These are phyloP conservation scores for Sebastes glaucus DNA, from an alignment of 2,797 vertebrate genomes.

Conservation along the genomic window DNA sequence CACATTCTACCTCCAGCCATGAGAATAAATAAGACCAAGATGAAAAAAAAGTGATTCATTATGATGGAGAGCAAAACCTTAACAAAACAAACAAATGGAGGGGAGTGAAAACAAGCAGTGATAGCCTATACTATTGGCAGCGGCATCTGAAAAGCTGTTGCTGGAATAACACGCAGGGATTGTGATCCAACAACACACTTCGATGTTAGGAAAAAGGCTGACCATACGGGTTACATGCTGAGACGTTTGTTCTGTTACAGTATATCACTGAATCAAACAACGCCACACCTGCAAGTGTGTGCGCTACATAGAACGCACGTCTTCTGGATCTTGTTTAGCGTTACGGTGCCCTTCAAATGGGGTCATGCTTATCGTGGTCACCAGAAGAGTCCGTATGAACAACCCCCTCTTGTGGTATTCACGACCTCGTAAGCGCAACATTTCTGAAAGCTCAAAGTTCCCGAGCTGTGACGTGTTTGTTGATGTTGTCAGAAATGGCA, in stretches of 20 bases:
- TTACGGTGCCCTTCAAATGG: no score
- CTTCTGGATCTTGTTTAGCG: neutral
- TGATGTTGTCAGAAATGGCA: no score
- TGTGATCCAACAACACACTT: slow-evolving; percentile 26
- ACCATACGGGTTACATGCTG: neutral
- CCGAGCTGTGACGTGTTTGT: no score
- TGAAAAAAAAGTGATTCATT: slow-evolving; percentile 81
- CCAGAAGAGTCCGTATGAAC: no score
- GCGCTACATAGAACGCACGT: neutral
- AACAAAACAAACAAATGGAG: slow-evolving; percentile 82
- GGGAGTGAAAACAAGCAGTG: slow-evolving; percentile 70
- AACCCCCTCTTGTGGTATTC: no score
- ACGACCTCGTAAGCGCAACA: no score
- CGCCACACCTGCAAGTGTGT: neutral
- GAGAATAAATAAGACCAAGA: slow-evolving; percentile 84
- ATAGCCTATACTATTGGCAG: slow-evolving; percentile 57
- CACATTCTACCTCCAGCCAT: slow-evolving; percentile 79
- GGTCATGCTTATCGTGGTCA: no score
- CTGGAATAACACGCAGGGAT: slow-evolving; percentile 21
- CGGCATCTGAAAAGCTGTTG: slow-evolving; percentile 54
- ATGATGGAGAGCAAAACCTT: slow-evolving; percentile 82
- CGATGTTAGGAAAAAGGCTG: slow-evolving; percentile 1
- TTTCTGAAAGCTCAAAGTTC: no score
- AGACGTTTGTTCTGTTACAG: slow-evolving; percentile 12
- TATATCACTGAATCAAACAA: neutral